Base-by-base conservation (phyloP, 2,888 invertebrate genomes). In the Torymus tubicola region DNA sequence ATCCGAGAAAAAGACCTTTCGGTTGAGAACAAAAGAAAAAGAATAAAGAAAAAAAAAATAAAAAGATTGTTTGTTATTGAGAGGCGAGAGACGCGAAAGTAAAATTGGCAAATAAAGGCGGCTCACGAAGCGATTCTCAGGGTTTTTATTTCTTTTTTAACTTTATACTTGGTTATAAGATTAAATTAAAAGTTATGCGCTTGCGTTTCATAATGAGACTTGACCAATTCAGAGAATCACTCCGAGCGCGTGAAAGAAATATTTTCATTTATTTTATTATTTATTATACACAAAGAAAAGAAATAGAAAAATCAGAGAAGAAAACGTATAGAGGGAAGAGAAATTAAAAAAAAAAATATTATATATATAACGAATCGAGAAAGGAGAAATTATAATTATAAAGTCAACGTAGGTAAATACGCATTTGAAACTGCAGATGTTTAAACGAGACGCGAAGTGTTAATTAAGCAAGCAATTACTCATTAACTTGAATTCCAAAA, bases 281-380 rank as follows among this genome's bases (percentile, higher is more conserved):
- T 65, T 58, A 69, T 58, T 24, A 13, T 71, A 71, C 16, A 74
- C 21, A 70, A 65, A 65, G 55, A 68, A 63, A 16, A 61, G 10
- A 72, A 12, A 67, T 58, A 73, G 58, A 81, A 81, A 31, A 73
- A 77, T 73, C 16, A 74, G 77, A 81, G 69, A 74, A 81, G 81
- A 81, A 81, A 81, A 78, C 53, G 57, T n/a, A n/a, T 77, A 68
- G 18, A 76, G 31, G 31, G 31, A 31, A 31, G 31, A 69, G 31
- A 69, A 61, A 53, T 55, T 12, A 63, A 50, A 60, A 24, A 68
- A 73, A 24, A 8, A 61, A n/a, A n/a, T n/a, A n/a, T n/a, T n/a
- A n/a, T 31, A 31, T 31, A 50, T 24, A 78, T 13, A 71, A 68
- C 12, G 12, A 58, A 60, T 53, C 14, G 14, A 63, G 55, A 52